These are phyloP conservation scores for Mesorhabditis belari DNA, from an alignment of 2,888 invertebrate genomes.

Conservation along the genomic window DNA sequence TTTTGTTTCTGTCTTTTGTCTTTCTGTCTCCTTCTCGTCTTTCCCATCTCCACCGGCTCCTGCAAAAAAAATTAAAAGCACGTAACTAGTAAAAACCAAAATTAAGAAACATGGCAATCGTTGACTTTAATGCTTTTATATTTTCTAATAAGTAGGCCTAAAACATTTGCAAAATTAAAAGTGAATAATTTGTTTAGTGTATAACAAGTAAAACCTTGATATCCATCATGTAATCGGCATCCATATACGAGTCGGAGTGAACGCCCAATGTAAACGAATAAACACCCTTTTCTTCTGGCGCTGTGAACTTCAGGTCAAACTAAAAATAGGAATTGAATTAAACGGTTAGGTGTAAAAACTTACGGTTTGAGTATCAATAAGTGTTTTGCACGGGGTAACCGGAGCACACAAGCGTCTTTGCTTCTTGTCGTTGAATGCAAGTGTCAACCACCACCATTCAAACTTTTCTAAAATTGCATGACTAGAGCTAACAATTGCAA, in stretches of 20 bases:
- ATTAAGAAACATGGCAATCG: too few species aligned
- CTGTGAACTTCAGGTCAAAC: conserved; percentile 84
- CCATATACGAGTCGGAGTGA: conserved; percentile 90
- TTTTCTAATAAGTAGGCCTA: too few species aligned
- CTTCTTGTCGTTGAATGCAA: conserved; percentile 71
- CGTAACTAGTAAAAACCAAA: too few species aligned
- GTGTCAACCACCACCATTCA: conserved; percentile 99
- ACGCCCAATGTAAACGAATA: conserved; percentile 74
- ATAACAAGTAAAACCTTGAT: conserved; percentile 66
- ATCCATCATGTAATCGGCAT: conserved; percentile 88
- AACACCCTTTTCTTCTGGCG: conserved; percentile 83
- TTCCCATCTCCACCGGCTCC: too few species aligned
- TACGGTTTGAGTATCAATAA: conserved; percentile 69
- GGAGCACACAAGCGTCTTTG: conserved; percentile 76
- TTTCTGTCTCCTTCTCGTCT: too few species aligned
- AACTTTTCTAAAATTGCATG: conserved; percentile 69
- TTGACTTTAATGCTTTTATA: too few species aligned
- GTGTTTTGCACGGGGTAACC: conserved; percentile 85
- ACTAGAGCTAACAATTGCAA: background rate
- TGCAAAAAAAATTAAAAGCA: too few species aligned
- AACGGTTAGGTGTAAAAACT: background rate
- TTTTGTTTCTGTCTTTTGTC: too few species aligned
- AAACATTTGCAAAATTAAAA: too few species aligned
- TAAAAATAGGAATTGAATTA: conserved; percentile 39
- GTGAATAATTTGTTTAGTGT: background rate